Evolutionary conservation across 1,140 invertebrate species (phyloP).

Genomic region (Proales similis): DNA sequence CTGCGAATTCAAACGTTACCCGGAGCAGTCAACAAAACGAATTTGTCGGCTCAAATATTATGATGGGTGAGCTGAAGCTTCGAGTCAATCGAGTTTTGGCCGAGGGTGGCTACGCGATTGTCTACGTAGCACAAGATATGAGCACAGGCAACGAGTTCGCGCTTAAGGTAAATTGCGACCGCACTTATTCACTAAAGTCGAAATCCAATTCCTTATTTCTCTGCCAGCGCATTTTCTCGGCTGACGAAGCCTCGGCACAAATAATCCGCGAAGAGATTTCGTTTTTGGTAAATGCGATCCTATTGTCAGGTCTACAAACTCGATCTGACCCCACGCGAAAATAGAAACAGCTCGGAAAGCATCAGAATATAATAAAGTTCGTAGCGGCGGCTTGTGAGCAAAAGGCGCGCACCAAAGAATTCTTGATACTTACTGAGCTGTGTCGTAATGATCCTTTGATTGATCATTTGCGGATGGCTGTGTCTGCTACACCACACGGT

Average conservation of each 20-base stretch:
- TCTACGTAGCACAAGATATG: slow-evolving; percentile 82
- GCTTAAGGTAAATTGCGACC: slow-evolving; percentile 54
- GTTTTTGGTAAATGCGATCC: slow-evolving; percentile 54
- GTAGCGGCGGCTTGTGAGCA: slow-evolving; percentile 55
- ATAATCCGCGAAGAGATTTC: slow-evolving; percentile 56
- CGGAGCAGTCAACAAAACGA: slow-evolving; percentile 65
- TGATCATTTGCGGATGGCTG: slow-evolving; percentile 59
- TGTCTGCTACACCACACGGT: slow-evolving; percentile 63
- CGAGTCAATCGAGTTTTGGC: slow-evolving; percentile 80
- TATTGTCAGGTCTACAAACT: slow-evolving; percentile 15
- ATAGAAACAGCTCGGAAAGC: slow-evolving; percentile 57
- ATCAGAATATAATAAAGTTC: slow-evolving; percentile 58
- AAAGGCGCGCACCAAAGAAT: slow-evolving; percentile 53
- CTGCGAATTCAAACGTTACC: slow-evolving; percentile 50
- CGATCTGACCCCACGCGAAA: too few relatives aligned
- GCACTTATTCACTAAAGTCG: not conserved
- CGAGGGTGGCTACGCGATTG: slow-evolving; percentile 90
- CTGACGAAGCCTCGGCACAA: slow-evolving; percentile 55
- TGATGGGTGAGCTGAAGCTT: slow-evolving; percentile 78
- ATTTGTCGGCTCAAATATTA: slow-evolving; percentile 79
- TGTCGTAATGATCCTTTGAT: slow-evolving; percentile 52
- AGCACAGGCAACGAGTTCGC: slow-evolving; percentile 79
- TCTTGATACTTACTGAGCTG: slow-evolving; percentile 56
- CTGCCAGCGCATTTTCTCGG: slow-evolving; percentile 55
- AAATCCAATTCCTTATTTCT: slow-evolving; percentile 37